Conservation (phyloP, 2,888 invertebrate species). For the Thalpophila matura region DNA sequence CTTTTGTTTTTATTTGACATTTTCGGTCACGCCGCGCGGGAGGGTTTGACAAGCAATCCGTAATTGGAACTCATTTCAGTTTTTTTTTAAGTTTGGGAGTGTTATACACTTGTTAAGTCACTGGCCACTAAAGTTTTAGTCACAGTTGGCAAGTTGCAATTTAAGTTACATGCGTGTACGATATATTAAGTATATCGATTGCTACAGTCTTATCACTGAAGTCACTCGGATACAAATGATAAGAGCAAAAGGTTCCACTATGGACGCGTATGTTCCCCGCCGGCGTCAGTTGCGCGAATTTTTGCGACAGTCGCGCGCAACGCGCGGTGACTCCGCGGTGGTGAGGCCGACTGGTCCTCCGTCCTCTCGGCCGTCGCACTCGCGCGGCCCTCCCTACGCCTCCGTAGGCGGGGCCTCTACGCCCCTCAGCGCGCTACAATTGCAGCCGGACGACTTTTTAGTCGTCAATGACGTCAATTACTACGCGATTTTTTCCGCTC, state of each 20-base stretch:
- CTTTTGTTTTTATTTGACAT: slow-evolving; percentile 67
- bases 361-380: slow-evolving; percentile 77
- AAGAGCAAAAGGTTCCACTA: slow-evolving; percentile 42
- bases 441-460: slow-evolving; percentile 75
- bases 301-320: slow-evolving; percentile 74
- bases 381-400: slow-evolving; percentile 86
- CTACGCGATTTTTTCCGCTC: slow-evolving; percentile 74
- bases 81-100: slow-evolving; percentile 8
- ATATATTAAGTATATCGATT: slow-evolving; percentile 3
- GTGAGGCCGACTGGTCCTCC: slow-evolving; percentile 86
- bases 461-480: slow-evolving; percentile 79
- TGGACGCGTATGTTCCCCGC: slow-evolving; percentile 56
- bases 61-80: slow-evolving; percentile 67
- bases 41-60: slow-evolving; percentile 58
- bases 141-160: slow-evolving; percentile 25
- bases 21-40: slow-evolving; percentile 62
- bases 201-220: slow-evolving; percentile 56
- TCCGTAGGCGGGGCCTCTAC: slow-evolving; percentile 77
- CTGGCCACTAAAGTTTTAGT: slow-evolving; percentile 54
- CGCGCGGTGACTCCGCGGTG: slow-evolving; percentile 85
- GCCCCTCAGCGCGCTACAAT: slow-evolving; percentile 69
- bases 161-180: slow-evolving; percentile 16
- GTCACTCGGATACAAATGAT: slow-evolving; percentile 46
- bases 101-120: slow-evolving; percentile 51
- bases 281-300: slow-evolving; percentile 67